A percentile compares a stretch with the other conserved stretches of the same genome.
Evolutionary conservation across 2,888 invertebrate species (phyloP).

Genomic region (Cataglyphis albicans): DNA sequence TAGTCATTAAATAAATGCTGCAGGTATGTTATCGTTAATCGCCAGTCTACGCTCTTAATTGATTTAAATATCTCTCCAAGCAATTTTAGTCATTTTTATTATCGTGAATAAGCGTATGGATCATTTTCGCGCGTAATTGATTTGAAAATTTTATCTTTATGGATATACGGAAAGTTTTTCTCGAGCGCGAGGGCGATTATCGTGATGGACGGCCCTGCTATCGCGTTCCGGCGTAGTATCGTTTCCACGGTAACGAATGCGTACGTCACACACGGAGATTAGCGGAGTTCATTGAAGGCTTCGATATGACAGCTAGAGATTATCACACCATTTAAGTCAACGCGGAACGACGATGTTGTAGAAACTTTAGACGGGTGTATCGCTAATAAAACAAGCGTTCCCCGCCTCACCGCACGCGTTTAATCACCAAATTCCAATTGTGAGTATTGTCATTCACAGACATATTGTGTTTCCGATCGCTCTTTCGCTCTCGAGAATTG

Average conservation of each 20-base stretch:
- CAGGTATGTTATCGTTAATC: background rate
- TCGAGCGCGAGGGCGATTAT: background rate
- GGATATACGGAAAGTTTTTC: background rate
- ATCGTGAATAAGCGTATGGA: background rate
- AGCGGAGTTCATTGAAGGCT: conserved; percentile 63
- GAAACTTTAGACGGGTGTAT: conserved; percentile 17
- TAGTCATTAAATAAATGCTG: background rate
- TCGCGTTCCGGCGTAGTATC: conserved; percentile 54
- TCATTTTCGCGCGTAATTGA: background rate
- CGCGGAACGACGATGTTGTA: conserved; percentile 44
- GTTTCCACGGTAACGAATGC: conserved; percentile 72
- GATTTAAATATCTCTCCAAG: background rate
- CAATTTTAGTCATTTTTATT: background rate
- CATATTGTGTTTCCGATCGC: background rate
- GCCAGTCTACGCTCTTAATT: background rate
- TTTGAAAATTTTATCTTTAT: background rate
- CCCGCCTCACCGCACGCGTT: background rate
- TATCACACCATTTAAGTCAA: conserved; percentile 58
- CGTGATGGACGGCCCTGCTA: conserved; percentile 46
- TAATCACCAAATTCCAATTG: conserved; percentile 47
- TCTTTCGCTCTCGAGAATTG: background rate
- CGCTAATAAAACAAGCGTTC: conserved; percentile 35
- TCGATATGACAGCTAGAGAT: conserved; percentile 60
- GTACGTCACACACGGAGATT: conserved; percentile 65
- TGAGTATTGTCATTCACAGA: conserved; percentile 30